Evolutionary conservation across 1,140 invertebrate genomes (phyloP), one percentile per base, ranked within the genome.

Genomic region (Ladona fulva): DNA sequence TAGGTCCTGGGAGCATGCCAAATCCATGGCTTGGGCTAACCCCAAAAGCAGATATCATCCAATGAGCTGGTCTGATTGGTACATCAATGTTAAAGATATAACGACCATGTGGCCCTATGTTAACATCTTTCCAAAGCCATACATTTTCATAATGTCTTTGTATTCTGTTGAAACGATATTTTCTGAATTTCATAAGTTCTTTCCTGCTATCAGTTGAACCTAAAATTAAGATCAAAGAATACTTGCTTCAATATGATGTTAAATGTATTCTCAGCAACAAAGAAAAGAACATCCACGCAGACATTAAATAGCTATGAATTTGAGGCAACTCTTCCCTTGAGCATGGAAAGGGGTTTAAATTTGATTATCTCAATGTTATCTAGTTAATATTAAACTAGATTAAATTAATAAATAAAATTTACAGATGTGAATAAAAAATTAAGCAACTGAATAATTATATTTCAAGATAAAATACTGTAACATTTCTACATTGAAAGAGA

Each of bases 111-210:
- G 94, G 95, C 14, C 96, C 96, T 79, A 97, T 96, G 85, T 97
- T 97, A 19, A 96, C 91, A 85, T 97, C 95, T 80, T 92, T 90
- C 96, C 96, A 98, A 6, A 97, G 85, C 96, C 96, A 98, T 42
- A 94, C 92, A 82, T 97, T 96, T 79, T 97, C 94, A 85, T 97
- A 98, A 82, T 95, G 93, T 3, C 95, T 87, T 81, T 95, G 91
- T 74, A 97, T 90, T 74, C 94, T 88, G 85, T 94, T 97, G 81
- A 95, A 94, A 0, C 95, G 88, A 83, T 92, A 91, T 83, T 95
- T 94, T 78, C 94, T 86, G 86, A 94, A 94, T 77, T 92, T 84
- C 0, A 89, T 79, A 77, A 95, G 83, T 78, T 92, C 91, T 6
- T 90, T 91, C 11, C 85, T 86, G 80, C 92, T 91, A 74, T 88